A percentile compares a stretch with the other conserved stretches of the same genome.
Evolutionary conservation across 1,140 invertebrate species (phyloP).

Genomic region (Drosophila guanche): DNA sequence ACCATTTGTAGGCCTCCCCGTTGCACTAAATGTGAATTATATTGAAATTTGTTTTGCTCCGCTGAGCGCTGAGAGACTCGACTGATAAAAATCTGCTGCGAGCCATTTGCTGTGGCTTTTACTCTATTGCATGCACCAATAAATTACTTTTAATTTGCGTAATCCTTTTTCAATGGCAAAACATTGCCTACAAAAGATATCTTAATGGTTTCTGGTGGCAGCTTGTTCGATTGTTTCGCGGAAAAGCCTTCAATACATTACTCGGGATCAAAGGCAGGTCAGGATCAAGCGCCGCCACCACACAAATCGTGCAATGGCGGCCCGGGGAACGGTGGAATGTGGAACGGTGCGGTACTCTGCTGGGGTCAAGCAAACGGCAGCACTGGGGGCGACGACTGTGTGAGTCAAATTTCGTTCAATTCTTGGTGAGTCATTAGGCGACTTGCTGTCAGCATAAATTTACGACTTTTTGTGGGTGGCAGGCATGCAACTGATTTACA

Average conservation of each 20-base stretch:
- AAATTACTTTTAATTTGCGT: slow-evolving; percentile 79
- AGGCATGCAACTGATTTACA: too few relatives aligned
- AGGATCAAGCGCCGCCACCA: slow-evolving; percentile 15
- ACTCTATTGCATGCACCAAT: slow-evolving; percentile 59
- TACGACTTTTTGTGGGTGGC: too few relatives aligned
- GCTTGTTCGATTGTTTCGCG: slow-evolving; percentile 28
- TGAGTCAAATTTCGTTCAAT: slow-evolving; percentile 43
- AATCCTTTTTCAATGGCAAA: slow-evolving; percentile 74
- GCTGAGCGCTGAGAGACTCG: slow-evolving; percentile 30
- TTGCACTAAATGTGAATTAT: slow-evolving; percentile 71
- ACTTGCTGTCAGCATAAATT: too few relatives aligned
- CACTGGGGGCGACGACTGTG: slow-evolving; percentile 28
- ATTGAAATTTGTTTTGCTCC: slow-evolving; percentile 70
- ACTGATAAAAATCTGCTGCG: slow-evolving; percentile 67
- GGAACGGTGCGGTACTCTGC: neutral
- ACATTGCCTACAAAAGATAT: slow-evolving; percentile 27
- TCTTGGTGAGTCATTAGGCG: slow-evolving; percentile 26
- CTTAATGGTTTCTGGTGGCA: neutral
- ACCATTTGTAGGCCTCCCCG: slow-evolving; percentile 10
- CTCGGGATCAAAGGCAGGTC: slow-evolving; percentile 20
- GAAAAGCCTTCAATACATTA: slow-evolving; percentile 52
- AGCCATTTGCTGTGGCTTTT: slow-evolving; percentile 54
- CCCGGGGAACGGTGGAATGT: slow-evolving; percentile 4
- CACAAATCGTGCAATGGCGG: slow-evolving; percentile 49
- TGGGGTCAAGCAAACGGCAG: slow-evolving; percentile 41